Conservation (phyloP, 2,888 invertebrate genomes). For the Synanthedon andrenaeformis region DNA sequence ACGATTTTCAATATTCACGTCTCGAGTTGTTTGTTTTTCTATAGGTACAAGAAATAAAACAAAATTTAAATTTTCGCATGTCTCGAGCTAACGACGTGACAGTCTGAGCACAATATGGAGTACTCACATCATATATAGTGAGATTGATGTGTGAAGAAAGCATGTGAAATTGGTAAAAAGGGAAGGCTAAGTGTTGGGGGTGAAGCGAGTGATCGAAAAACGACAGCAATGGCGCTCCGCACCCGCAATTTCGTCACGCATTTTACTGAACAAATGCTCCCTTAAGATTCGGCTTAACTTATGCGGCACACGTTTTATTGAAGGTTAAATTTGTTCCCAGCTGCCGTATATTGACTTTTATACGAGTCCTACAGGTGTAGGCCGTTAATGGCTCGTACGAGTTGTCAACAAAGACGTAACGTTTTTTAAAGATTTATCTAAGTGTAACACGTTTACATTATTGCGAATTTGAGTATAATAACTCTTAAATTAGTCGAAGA, state of each 20-base stretch:
- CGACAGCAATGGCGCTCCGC: slow-evolving; percentile 33
- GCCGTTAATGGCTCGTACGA: slow-evolving; percentile 26
- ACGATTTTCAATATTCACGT: too few relatives aligned
- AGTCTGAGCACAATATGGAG: slow-evolving; percentile 29
- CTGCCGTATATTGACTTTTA: slow-evolving; percentile 36
- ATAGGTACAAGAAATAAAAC: too few relatives aligned
- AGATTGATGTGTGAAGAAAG: slow-evolving; percentile 66
- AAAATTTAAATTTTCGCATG: neutral
- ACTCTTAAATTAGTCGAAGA: slow-evolving; percentile 1
- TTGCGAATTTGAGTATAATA: slow-evolving; percentile 1
- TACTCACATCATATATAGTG: slow-evolving; percentile 54
- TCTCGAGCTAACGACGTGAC: slow-evolving; percentile 16
- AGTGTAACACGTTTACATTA: neutral
- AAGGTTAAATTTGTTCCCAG: slow-evolving; percentile 44
- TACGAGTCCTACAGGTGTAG: slow-evolving; percentile 35
- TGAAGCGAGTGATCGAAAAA: slow-evolving; percentile 52
- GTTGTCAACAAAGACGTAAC: neutral
- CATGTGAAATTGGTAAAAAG: slow-evolving; percentile 68
- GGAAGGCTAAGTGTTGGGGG: slow-evolving; percentile 64
- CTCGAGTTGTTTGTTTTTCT: too few relatives aligned
- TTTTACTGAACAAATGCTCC: slow-evolving; percentile 65
- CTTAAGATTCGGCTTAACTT: slow-evolving; percentile 59
- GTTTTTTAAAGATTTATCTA: neutral
- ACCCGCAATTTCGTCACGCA: slow-evolving; percentile 65
- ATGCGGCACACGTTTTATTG: slow-evolving; percentile 62